phyloP scores from a whole-genome alignment of 2,888 invertebrate species.

The Tetheella fluctuosa region DNA sequence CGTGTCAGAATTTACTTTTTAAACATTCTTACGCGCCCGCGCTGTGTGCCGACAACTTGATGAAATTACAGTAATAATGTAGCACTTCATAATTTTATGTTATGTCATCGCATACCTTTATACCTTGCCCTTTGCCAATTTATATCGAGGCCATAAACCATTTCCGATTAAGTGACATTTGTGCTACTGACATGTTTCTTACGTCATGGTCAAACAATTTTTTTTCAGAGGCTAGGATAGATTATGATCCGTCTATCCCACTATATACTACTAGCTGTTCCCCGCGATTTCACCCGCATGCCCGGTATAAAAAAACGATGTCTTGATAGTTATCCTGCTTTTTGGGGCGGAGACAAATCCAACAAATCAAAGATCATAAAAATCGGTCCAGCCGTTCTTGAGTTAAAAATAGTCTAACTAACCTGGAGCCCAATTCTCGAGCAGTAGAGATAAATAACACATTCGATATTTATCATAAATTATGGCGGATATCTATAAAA shows the following conservation, averaged over 20 bases:
- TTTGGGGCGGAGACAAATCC: too few species aligned
- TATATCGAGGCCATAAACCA: background rate
- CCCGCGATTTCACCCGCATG: too few species aligned
- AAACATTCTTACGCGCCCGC: background rate
- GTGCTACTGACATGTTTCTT: background rate
- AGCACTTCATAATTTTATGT: background rate
- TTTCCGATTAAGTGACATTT: conserved; percentile 2
- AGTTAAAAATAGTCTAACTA: too few species aligned
- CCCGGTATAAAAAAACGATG: too few species aligned
- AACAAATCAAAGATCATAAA: too few species aligned
- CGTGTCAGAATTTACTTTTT: background rate
- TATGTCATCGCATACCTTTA: conserved; percentile 3
- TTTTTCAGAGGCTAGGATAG: background rate
- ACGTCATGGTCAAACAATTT: background rate
- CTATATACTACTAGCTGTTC: too few species aligned
- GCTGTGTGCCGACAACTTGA: background rate
- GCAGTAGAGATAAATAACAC: too few species aligned
- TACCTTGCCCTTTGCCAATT: conserved; percentile 1
- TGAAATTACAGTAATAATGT: conserved; percentile 1
- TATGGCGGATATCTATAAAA: too few species aligned
- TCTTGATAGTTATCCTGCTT: too few species aligned
- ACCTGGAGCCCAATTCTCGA: too few species aligned
- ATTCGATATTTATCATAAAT: too few species aligned
- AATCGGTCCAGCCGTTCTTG: too few species aligned
- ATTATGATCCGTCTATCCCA: background rate